phyloP scores from a whole-genome alignment of 2,888 invertebrate species.

The Hartigia nigra region DNA sequence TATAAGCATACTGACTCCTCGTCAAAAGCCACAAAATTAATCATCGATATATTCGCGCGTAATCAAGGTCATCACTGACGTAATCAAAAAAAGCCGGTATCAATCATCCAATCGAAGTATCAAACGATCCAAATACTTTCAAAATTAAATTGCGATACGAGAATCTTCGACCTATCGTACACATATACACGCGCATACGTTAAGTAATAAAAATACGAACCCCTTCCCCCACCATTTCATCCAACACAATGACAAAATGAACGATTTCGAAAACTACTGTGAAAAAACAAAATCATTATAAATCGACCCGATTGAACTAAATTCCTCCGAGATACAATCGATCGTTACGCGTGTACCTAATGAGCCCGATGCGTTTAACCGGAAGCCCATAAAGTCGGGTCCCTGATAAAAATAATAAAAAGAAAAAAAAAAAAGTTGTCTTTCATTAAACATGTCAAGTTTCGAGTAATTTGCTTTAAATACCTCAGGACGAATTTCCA shows the following conservation, averaged over 20 bases:
- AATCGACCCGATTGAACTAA: not conserved
- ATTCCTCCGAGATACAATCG: not conserved
- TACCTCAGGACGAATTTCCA: not conserved
- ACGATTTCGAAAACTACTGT: not conserved
- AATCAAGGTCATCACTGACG: constrained; percentile 46
- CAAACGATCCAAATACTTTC: not conserved
- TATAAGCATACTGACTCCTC: constrained; percentile 42
- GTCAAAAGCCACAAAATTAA: constrained; percentile 43
- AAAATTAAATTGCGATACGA: not conserved
- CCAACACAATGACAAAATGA: not conserved
- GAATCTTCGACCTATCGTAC: too few relatives aligned
- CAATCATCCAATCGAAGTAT: not conserved
- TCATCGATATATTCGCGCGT: constrained; percentile 48
- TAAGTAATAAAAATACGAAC: too few relatives aligned
- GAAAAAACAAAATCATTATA: not conserved
- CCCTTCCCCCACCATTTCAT: too few relatives aligned
- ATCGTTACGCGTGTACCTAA: not conserved
- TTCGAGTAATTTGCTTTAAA: not conserved
- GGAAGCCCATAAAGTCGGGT: not conserved
- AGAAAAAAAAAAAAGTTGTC: not conserved
- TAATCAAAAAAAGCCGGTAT: constrained; percentile 21
- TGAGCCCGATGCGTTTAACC: not conserved
- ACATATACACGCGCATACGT: too few relatives aligned
- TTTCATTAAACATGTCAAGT: not conserved
- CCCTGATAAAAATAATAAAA: not conserved